Conservation (phyloP, 1,140 invertebrate genomes). For the Papilio polyxenes region DNA sequence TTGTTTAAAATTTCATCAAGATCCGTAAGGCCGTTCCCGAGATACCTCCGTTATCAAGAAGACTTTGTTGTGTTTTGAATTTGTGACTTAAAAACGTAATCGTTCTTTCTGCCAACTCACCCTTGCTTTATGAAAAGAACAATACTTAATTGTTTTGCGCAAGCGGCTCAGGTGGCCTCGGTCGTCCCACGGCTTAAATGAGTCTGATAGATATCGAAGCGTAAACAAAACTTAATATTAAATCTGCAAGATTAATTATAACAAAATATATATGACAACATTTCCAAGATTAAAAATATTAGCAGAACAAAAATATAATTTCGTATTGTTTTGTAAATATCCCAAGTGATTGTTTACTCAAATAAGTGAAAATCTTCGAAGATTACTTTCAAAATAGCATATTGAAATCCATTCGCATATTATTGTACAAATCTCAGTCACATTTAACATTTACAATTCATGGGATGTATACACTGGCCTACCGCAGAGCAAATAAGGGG, state of each 20-base stretch:
- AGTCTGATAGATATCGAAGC: neutral
- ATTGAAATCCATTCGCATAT: neutral
- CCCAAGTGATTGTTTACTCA: neutral
- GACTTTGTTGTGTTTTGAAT: too few species aligned
- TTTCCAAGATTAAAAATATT: neutral
- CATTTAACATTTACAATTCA: neutral
- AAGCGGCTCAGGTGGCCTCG: neutral
- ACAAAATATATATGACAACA: neutral
- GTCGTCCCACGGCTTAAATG: neutral
- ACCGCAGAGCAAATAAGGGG: neutral
- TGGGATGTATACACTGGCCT: neutral
- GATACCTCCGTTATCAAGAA: neutral
- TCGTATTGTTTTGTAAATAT: too few species aligned
- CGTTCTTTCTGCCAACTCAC: neutral
- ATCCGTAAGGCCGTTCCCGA: too few species aligned
- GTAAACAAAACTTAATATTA: neutral
- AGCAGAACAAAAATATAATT: neutral
- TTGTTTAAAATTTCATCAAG: too few species aligned
- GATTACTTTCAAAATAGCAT: neutral
- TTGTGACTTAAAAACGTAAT: neutral
- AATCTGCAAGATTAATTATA: neutral
- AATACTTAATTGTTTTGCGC: slow-evolving; percentile 1
- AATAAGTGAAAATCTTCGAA: neutral
- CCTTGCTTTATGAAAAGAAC: slow-evolving; percentile 9
- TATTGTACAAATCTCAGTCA: neutral